A percentile compares a stretch with the other conserved stretches of the same genome.
Evolutionary conservation across 2,797 vertebrate species (phyloP).

Genomic region (Anguilla marmorata): DNA sequence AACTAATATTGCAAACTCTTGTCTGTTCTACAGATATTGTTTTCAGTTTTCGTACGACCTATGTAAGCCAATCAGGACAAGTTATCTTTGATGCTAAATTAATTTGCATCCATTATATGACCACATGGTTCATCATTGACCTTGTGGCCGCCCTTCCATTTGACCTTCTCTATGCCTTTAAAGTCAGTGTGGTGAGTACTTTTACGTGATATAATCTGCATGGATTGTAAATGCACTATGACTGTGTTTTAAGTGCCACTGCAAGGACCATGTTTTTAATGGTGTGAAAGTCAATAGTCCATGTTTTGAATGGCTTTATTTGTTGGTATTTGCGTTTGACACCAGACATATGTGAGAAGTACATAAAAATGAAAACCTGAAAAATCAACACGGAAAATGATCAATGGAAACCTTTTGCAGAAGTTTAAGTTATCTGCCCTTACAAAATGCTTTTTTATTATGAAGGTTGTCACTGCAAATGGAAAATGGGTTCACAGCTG

Average conservation of each 20-base stretch:
- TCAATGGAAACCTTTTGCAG: too few species aligned
- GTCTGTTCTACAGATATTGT: conserved; percentile 84
- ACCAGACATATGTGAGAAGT: too few species aligned
- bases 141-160: conserved; percentile 96
- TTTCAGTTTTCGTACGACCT: conserved; percentile 96
- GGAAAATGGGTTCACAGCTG: background rate
- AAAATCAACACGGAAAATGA: too few species aligned
- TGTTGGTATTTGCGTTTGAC: background rate
- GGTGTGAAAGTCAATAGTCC: background rate
- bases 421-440: background rate
- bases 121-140: conserved; percentile 98
- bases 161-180: conserved; percentile 96
- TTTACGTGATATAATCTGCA: background rate
- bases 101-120: conserved; percentile 98
- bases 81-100: conserved; percentile 95
- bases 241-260: background rate
- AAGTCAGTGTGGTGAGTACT: conserved; percentile 95
- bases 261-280: background rate
- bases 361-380: too few species aligned
- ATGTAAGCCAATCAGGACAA: conserved; percentile 97
- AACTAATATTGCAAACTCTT: background rate
- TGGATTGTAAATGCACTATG: background rate
- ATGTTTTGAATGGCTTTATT: background rate
- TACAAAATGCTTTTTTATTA: background rate
- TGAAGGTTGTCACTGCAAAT: background rate